Evolutionary conservation across 1,140 invertebrate genomes (phyloP).

Genomic region (Trissolcus basalis): DNA sequence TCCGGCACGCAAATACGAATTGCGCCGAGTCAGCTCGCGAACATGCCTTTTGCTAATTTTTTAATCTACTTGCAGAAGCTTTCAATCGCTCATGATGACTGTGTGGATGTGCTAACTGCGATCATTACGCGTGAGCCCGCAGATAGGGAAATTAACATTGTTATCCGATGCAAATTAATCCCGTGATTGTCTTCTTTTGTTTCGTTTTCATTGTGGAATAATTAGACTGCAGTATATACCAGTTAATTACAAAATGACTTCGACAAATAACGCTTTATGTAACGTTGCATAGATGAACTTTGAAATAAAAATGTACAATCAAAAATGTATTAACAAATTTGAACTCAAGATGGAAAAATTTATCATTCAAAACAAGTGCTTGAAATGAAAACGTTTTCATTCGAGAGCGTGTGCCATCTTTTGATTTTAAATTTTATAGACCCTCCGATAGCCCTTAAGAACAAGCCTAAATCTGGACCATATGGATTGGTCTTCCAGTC

Average conservation of each 20-base stretch:
- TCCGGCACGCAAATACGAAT: slow-evolving; percentile 21
- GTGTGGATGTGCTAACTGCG: slow-evolving; percentile 8
- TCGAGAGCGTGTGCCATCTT: too few species aligned
- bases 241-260: too few species aligned
- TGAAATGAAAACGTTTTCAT: too few species aligned
- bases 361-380: too few species aligned
- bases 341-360: too few species aligned
- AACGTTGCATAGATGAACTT: too few species aligned
- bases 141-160: background rate
- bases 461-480: background rate
- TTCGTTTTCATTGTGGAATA: too few species aligned
- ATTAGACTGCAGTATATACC: too few species aligned
- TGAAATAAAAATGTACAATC: too few species aligned
- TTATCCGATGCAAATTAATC: slow-evolving; percentile 5
- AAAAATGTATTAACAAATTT: too few species aligned
- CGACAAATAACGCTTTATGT: too few species aligned
- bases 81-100: background rate
- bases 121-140: slow-evolving; percentile 6
- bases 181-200: background rate
- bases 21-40: background rate
- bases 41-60: slow-evolving; percentile 45
- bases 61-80: slow-evolving; percentile 45
- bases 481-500: background rate
- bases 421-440: background rate
- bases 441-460: background rate